A percentile compares a stretch with the other conserved stretches of the same genome.
phyloP scores from a whole-genome alignment of 1,140 invertebrate species.

The Drosophila eugracilis region DNA sequence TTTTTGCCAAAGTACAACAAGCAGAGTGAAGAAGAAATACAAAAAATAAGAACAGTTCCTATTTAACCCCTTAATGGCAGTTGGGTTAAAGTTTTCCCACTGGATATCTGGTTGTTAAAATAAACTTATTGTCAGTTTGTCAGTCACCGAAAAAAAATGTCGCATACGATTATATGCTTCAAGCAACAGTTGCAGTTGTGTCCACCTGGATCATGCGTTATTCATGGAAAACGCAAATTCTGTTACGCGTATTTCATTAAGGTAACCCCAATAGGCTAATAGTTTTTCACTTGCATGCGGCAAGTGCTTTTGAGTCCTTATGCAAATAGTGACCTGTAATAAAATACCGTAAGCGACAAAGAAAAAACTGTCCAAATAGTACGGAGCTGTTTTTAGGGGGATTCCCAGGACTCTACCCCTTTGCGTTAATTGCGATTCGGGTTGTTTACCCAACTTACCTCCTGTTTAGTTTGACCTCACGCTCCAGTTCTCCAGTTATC shows the following conservation, averaged over 20 bases:
- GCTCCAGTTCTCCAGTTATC: slow-evolving; percentile 55
- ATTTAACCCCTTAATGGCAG: slow-evolving; percentile 78
- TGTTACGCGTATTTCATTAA: slow-evolving; percentile 53
- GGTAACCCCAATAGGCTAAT: slow-evolving; percentile 8
- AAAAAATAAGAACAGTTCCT: slow-evolving; percentile 39
- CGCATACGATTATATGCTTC: not conserved
- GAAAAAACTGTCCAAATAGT: slow-evolving; percentile 27
- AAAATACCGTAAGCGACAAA: slow-evolving; percentile 21
- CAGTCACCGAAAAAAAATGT: slow-evolving; percentile 1
- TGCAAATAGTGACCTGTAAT: slow-evolving; percentile 24
- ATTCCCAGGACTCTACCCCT: slow-evolving; percentile 21
- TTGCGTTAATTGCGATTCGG: slow-evolving; percentile 56
- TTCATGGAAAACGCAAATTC: slow-evolving; percentile 54
- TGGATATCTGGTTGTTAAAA: slow-evolving; percentile 14
- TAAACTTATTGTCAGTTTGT: slow-evolving; percentile 45
- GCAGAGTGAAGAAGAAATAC: slow-evolving; percentile 22
- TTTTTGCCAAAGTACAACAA: slow-evolving; percentile 54
- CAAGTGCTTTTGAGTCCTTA: slow-evolving; percentile 37
- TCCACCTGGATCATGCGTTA: slow-evolving; percentile 45
- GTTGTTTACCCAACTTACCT: slow-evolving; percentile 73
- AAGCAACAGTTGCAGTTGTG: slow-evolving; percentile 38
- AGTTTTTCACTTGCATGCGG: slow-evolving; percentile 21
- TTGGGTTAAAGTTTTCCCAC: slow-evolving; percentile 49
- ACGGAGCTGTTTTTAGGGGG: slow-evolving; percentile 21
- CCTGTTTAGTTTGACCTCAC: slow-evolving; percentile 71